Evolutionary conservation across 1,140 invertebrate species (phyloP), one percentile per base, ranked within the genome.

Genomic region (Pogonomyrmex californicus): DNA sequence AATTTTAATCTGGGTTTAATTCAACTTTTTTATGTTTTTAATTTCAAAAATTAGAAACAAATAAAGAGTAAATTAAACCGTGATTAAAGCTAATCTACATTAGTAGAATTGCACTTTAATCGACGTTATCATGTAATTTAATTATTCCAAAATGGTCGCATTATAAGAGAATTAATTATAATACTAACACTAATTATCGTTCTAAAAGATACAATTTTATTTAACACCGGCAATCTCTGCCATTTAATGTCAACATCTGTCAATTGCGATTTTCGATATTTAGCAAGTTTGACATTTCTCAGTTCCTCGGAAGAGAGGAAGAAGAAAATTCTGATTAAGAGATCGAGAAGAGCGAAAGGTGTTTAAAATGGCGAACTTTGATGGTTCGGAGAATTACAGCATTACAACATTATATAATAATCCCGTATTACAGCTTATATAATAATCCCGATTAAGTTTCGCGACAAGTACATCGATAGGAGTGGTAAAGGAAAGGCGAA

Each of bases 381-480:
- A 10, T 17, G 7, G 2, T 63, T 60, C 1, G n/a, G 0, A 47
- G 1, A 4, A 63, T 78, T 23, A 23, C 17, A 23, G 6, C 23
- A 2, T 66, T 66, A 66, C 4, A 14, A 4, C 9, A 12, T 68
- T 68, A 79, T 12, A 68, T 54, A 78, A 79, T 49, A 49, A 41
- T 79, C 17, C 17, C 38, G 14, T 47, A 2, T 66, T 66, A 66
- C 4, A 14, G 9, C 9, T 68, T 68, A 79, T 12, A 68, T 54
- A 78, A 79, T 49, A 49, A 41, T 79, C 17, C 10, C 44, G 36
- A 65, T 44, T 30, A 68, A 41, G 36, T 66, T 78, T 23, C 47
- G 12, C n/a, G 47, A 7, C 7, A 12, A 49, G 4, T 78, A 38
- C 36, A 60, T 76, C 44, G 23, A 3, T n/a, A 3, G n/a, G 2